Evolutionary conservation across 1,140 invertebrate species (phyloP).

Genomic region (Phenacoccus solenopsis): DNA sequence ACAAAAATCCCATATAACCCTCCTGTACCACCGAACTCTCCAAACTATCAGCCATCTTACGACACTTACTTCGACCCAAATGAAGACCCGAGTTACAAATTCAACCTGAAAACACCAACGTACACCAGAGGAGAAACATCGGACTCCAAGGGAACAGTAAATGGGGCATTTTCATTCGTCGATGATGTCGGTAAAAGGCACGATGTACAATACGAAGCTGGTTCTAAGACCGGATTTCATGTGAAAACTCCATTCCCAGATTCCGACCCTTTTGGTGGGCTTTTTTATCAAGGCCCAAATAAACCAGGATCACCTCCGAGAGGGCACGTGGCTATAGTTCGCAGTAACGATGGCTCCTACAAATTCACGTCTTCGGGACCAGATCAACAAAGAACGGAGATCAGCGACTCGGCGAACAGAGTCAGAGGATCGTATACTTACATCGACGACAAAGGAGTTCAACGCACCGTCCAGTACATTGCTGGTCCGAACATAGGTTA

Average conservation of each 20-base stretch:
- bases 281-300: slow-evolving; percentile 40
- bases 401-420: slow-evolving; percentile 49
- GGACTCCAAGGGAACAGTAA: slow-evolving; percentile 42
- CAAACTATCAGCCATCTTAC: slow-evolving; percentile 38
- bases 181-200: slow-evolving; percentile 57
- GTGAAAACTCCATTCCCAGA: slow-evolving; percentile 54
- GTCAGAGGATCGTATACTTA: slow-evolving; percentile 59
- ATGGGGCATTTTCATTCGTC: slow-evolving; percentile 46
- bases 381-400: slow-evolving; percentile 54
- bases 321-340: slow-evolving; percentile 45
- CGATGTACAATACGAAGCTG: slow-evolving; percentile 56
- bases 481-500: slow-evolving; percentile 62
- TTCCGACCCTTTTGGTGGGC: slow-evolving; percentile 31
- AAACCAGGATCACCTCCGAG: slow-evolving; percentile 36
- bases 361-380: slow-evolving; percentile 54
- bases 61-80: slow-evolving; percentile 54
- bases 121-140: slow-evolving; percentile 50
- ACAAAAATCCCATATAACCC: slow-evolving; percentile 36
- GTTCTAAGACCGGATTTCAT: slow-evolving; percentile 53
- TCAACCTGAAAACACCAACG: slow-evolving; percentile 47
- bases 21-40: slow-evolving; percentile 28
- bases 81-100: slow-evolving; percentile 56
- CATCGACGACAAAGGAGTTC: slow-evolving; percentile 55
- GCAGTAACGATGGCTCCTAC: slow-evolving; percentile 47
- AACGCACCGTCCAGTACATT: slow-evolving; percentile 55